These are phyloP conservation scores for Yponomeuta sedellus DNA, from an alignment of 2,888 invertebrate species.

Conservation along the genomic window DNA sequence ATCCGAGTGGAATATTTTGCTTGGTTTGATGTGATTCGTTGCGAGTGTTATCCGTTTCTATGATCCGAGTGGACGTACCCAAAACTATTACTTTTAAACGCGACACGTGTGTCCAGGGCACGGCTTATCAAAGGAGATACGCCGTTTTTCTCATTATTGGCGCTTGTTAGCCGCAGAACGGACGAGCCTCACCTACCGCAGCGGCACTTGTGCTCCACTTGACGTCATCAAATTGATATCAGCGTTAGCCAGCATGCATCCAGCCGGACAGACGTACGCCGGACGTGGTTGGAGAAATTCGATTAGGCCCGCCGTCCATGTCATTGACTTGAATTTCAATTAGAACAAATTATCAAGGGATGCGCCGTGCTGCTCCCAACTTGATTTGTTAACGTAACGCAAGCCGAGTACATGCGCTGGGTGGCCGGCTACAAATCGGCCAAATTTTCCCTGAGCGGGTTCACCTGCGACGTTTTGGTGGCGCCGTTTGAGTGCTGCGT, in stretches of 20 bases:
- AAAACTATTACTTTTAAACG: too few species aligned
- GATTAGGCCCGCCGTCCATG: slow-evolving; percentile 76
- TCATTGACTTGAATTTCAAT: slow-evolving; percentile 83
- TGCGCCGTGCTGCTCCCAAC: slow-evolving; percentile 52
- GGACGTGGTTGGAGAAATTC: slow-evolving; percentile 60
- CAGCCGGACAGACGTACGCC: slow-evolving; percentile 30
- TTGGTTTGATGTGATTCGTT: too few species aligned
- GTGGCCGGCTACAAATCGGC: not conserved
- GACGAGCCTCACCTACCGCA: not conserved
- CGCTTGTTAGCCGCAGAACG: too few species aligned
- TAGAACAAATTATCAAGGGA: slow-evolving; percentile 78
- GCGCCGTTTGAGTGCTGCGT: too few species aligned
- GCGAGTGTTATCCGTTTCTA: too few species aligned
- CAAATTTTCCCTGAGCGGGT: slow-evolving; percentile 18
- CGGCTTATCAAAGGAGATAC: too few species aligned
- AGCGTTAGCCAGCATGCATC: not conserved
- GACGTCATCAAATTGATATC: slow-evolving; percentile 15
- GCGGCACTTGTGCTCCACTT: not conserved
- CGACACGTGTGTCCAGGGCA: too few species aligned
- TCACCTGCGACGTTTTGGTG: too few species aligned
- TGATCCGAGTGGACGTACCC: too few species aligned
- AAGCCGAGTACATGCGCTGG: slow-evolving; percentile 20
- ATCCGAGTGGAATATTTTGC: too few species aligned
- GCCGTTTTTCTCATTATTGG: too few species aligned
- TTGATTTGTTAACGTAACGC: slow-evolving; percentile 65